Base-by-base conservation (phyloP, 2,888 invertebrate genomes). In the Pyrrhia umbra region DNA sequence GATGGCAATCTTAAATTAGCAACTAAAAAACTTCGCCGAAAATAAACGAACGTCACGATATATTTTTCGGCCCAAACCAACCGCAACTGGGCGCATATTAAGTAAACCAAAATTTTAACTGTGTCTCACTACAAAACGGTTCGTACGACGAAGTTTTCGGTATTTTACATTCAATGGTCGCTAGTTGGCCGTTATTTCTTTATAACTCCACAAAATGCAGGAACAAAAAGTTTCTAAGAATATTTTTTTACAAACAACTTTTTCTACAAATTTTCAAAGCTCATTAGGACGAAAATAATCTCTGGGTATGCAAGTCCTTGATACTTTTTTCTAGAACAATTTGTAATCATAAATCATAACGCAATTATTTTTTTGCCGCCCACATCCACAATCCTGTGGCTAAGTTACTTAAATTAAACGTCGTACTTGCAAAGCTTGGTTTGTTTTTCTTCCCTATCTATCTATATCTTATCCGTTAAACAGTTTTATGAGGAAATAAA, bases 1-100 rank as follows among this genome's bases (percentile, higher is more conserved):
- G 59, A 71, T 73, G 10, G 6, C 23, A 23, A 71, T 74, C 74
- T 49, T 10, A 25, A 40, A 58, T 42, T 46, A 15, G 43, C 39
- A 18, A 46, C 47, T 18, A 58, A 63, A 55, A 42, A 47, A 27
- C n/a, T 2, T 47, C 8, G 0, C n/a, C 20, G 15, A 55, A 70
- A 55, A 39, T 9, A 45, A 50, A 51, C 30, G 1, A 63, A 34
- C 42, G 50, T 59, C 52, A 59, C 20, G 34, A 21, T 42, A 20
- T 20, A 39, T 40, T 49, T 49, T 42, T 52, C 27, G 8, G 9
- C 23, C n/a, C 15, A 42, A 8, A 10, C 0, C 5, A 2, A 5
- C 18, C 3, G 15, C 9, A 13, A 23, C 18, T 51, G 10, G 10
- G 8, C 37, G 16, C 27, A 52, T 45, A 34, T 34, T 52, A 16